Evolutionary conservation across 2,888 invertebrate genomes (phyloP).

Genomic region (Ptilodon capucinus): DNA sequence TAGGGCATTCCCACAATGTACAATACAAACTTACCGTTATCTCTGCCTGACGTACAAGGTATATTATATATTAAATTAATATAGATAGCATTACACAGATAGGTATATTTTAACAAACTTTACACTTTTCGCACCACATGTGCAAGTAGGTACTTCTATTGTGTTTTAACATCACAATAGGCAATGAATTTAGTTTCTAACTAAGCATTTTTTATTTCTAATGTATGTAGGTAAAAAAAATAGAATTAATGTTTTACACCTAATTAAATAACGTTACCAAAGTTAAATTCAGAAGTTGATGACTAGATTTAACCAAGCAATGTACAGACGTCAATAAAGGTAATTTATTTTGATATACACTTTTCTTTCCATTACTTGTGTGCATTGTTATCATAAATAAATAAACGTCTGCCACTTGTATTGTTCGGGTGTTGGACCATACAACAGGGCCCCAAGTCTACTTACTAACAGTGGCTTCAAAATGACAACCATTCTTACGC

Average conservation of each 20-base stretch:
- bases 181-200: neutral
- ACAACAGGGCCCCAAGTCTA: no score
- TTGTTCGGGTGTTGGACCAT: no score
- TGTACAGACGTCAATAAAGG: slow-evolving; percentile 32
- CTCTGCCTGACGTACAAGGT: neutral
- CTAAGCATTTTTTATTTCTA: neutral
- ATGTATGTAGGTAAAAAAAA: neutral
- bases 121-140: neutral
- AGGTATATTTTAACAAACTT: no score
- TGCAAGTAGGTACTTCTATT: neutral
- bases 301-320: slow-evolving; percentile 18
- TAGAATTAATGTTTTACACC: no score
- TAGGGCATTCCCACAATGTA: neutral
- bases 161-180: neutral
- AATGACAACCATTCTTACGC: no score
- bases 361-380: neutral
- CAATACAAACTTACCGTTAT: no score
- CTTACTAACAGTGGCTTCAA: no score
- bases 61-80: no score
- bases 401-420: no score
- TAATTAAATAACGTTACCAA: slow-evolving; percentile 21
- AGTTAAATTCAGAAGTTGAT: slow-evolving; percentile 13
- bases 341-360: slow-evolving; percentile 28
- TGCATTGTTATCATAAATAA: no score
- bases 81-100: neutral